These are phyloP conservation scores for Pseudochirops cupreus DNA, from an alignment of 2,797 vertebrate species.

Conservation along the genomic window DNA sequence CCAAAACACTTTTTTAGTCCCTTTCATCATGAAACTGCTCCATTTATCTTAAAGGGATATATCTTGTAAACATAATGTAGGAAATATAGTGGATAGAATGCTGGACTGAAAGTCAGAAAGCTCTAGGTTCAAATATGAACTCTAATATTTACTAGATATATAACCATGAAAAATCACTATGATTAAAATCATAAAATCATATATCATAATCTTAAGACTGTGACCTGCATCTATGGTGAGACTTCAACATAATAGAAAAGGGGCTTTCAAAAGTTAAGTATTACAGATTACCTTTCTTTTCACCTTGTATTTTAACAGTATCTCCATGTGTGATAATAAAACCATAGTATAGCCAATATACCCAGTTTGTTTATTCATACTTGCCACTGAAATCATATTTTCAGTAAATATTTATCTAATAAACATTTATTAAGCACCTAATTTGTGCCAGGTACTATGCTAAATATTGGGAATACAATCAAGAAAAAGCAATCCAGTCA, in stretches of 20 bases:
- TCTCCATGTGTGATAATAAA: not conserved
- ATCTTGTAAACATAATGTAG: not conserved
- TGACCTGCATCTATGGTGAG: not conserved
- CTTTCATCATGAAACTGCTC: not conserved
- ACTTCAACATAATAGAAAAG: not conserved
- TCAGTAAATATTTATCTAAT: not conserved
- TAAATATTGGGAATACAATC: not conserved
- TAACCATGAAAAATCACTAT: not conserved
- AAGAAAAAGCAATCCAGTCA: not conserved
- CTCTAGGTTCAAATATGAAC: not conserved
- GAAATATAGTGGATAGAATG: not conserved
- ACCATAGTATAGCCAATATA: not conserved
- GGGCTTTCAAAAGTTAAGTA: not conserved
- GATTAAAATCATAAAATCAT: too few species aligned
- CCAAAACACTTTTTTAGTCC: not conserved
- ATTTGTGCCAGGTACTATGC: not conserved
- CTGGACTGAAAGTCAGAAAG: not conserved
- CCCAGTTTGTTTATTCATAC: not conserved
- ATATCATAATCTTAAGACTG: not conserved
- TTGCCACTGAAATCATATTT: not conserved
- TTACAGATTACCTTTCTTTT: not conserved
- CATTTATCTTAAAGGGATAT: not conserved
- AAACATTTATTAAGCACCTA: not conserved
- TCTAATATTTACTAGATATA: not conserved
- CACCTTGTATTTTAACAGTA: not conserved